Base-by-base conservation (phyloP, 1,140 invertebrate species). In the Hyles vespertilio region DNA sequence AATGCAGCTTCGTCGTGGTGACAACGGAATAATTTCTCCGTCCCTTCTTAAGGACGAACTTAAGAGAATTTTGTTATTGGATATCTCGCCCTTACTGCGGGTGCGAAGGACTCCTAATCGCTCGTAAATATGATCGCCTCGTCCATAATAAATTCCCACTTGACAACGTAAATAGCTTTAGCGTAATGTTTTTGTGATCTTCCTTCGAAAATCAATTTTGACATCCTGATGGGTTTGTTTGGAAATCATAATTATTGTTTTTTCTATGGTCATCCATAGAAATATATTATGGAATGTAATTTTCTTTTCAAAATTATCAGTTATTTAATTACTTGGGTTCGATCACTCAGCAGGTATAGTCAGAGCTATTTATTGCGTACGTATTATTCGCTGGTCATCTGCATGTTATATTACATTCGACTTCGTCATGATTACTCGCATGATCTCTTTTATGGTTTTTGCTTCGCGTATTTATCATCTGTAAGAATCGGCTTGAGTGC, bases 1-100 rank as follows among this genome's bases (percentile, higher is more conserved):
- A 87, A 81, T 69, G 64, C 54, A 61, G 60, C 63, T 67, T 63
- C 66, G 59, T 51, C 59, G 63, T 72, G 68, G 75, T 75, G 79
- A 84, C 81, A 81, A 77, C 70, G 70, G 70, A 81, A 77, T 74
- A 77, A 69, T 69, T 76, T 74, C 59, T 62, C 59, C 59, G 60
- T 55, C 66, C 74, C 68, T 73, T 72, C 74, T 63, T 62, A 79
- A 72, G 63, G 68, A 66, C 51, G 45, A 61, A 56, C 74, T 79
- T 75, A 69, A 53, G 65, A 72, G 54, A 66, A 67, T 65, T 72
- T 74, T 67, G 76, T 79, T 81, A 84, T 80, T 82, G 65, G 78
- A 84, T 79, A 72, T 82, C 73, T 81, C 72, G 71, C 72, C 70
- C 69, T 70, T 70, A 55, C 32, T 61, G 56, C 44, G 56, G 33